phyloP scores from a whole-genome alignment of 2,888 invertebrate species.

The Neocrepidodera transversa region DNA sequence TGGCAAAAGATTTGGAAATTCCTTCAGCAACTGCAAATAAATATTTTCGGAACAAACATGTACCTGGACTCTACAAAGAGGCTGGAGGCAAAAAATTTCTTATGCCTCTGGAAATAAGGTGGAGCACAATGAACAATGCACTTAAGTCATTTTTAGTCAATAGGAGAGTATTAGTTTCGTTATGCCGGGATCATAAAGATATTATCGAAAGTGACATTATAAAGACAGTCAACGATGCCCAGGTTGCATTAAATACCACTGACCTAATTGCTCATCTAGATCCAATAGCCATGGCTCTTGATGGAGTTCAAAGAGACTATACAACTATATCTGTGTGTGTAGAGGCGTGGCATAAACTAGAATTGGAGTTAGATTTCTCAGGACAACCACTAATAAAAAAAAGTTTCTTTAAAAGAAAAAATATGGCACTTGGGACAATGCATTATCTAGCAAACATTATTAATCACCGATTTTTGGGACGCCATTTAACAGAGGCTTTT shows the following conservation, averaged over 20 bases:
- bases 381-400: too few species aligned
- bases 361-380: too few species aligned
- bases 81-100: neutral
- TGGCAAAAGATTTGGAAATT: constrained; percentile 20
- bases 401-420: too few species aligned
- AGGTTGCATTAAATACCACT: too few species aligned
- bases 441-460: too few species aligned
- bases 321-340: too few species aligned
- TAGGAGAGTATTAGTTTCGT: too few species aligned
- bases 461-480: constrained; percentile 18
- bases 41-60: constrained; percentile 8
- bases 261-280: constrained; percentile 9
- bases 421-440: too few species aligned
- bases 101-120: constrained; percentile 27
- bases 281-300: constrained; percentile 7
- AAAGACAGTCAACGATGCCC: too few species aligned
- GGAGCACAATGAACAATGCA: constrained; percentile 27
- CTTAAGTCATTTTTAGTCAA: constrained; percentile 24
- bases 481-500: constrained; percentile 9
- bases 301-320: constrained; percentile 9
- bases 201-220: neutral
- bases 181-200: too few species aligned
- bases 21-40: constrained; percentile 21
- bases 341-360: too few species aligned
- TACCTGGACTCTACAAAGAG: too few species aligned